Evolutionary conservation across 2,888 invertebrate species (phyloP).

Genomic region (Macropis europaea): DNA sequence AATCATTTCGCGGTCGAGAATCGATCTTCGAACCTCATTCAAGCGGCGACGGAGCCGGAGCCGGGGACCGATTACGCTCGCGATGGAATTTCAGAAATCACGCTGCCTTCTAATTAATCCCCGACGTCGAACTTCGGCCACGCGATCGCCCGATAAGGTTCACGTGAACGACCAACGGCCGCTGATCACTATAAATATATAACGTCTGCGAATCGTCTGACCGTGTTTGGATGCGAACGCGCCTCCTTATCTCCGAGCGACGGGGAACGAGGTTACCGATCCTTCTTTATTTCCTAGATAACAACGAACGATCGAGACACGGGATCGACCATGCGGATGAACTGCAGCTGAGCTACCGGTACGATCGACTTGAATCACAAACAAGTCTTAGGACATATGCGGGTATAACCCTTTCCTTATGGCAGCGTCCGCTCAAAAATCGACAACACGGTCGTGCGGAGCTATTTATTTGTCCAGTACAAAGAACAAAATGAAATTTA

Average conservation of each 20-base stretch:
- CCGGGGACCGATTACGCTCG: not conserved
- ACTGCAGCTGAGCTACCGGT: too few relatives aligned
- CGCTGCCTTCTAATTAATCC: slow-evolving; percentile 52
- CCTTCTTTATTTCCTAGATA: not conserved
- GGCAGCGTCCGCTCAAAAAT: too few relatives aligned
- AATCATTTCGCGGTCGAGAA: slow-evolving; percentile 60
- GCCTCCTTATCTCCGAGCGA: slow-evolving; percentile 8
- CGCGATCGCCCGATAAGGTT: slow-evolving; percentile 48
- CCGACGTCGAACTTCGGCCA: slow-evolving; percentile 40
- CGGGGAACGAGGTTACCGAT: slow-evolving; percentile 1
- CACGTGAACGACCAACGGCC: slow-evolving; percentile 49
- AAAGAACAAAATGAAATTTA: too few relatives aligned
- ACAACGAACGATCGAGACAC: too few relatives aligned
- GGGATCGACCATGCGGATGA: too few relatives aligned
- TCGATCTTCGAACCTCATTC: slow-evolving; percentile 67
- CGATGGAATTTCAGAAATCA: slow-evolving; percentile 53
- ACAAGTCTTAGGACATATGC: too few relatives aligned
- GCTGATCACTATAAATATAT: slow-evolving; percentile 14
- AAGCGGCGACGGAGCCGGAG: slow-evolving; percentile 12
- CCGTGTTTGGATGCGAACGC: slow-evolving; percentile 15
- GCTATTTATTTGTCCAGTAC: too few relatives aligned
- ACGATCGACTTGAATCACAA: too few relatives aligned
- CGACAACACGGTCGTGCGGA: too few relatives aligned
- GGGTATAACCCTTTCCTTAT: too few relatives aligned
- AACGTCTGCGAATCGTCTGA: slow-evolving; percentile 45